These are phyloP conservation scores for Pachyramphus minor DNA, from an alignment of 2,113 vertebrate species.

Conservation along the genomic window DNA sequence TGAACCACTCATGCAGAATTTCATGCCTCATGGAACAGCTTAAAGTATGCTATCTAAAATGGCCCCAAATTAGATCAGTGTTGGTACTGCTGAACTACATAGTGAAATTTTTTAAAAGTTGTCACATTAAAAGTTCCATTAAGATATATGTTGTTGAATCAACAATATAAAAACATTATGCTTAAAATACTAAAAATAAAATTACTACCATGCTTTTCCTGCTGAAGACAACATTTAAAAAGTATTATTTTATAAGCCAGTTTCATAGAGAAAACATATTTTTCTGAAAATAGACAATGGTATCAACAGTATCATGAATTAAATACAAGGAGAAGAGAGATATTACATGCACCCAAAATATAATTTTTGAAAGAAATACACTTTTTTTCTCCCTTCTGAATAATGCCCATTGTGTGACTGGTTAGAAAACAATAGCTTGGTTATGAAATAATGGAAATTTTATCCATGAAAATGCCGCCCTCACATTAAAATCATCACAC, in stretches of 20 bases:
- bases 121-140: neutral
- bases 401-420: neutral
- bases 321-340: neutral
- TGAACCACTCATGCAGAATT: neutral
- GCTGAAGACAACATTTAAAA: neutral
- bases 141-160: neutral
- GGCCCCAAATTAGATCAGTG: neutral
- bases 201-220: neutral
- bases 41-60: neutral
- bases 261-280: neutral
- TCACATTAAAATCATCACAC: conserved; percentile 11
- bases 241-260: neutral
- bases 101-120: neutral
- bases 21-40: neutral
- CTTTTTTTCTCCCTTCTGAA: neutral
- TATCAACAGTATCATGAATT: neutral
- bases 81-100: neutral
- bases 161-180: neutral
- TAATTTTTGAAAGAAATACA: neutral
- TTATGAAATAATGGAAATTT: conserved; percentile 36
- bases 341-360: neutral
- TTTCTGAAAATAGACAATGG: neutral
- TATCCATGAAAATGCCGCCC: neutral
- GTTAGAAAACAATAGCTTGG: neutral
- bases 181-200: neutral